Base-by-base conservation (phyloP, 2,797 vertebrate species). In the Sardinella longiceps region DNA sequence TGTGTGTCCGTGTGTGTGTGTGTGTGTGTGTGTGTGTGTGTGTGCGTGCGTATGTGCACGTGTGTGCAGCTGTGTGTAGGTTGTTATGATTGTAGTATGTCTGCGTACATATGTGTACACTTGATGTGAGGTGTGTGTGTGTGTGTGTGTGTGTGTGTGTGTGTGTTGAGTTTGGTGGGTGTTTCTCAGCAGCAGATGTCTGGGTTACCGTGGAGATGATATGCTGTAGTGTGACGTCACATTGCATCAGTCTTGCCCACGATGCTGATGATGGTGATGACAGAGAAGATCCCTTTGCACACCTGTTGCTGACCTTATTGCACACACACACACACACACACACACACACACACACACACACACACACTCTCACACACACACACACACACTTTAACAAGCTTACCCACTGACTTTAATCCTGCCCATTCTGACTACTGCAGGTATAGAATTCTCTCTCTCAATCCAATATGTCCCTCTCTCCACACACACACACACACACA, bases 261-360 rank as follows among this genome's bases (percentile, higher is more conserved):
- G 4, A n/a, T n/a, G n/a, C n/a, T n/a, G 46, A 9, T 3, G 46
- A 7, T 15, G 2, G 1, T 50, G 48, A 50, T 15, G 48, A 50
- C 48, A 2, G 48, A 50, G 48, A 50, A 6, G 53, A 0, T 33
- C 14, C 4, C 25, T 25, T 70, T 33, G 10, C 25, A 2, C 28
- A 25, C 66, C 66, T 74, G 30, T 37, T 74, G 25, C 60, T 30
- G 1, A 33, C 11, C 15, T 25, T n/a, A 25, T n/a, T 60, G 60
- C 20, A 74, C 37, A 30, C 30, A 15, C 37, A 37, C 66, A 74
- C 63, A 30, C 63, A 70, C 63, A 63, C 60, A 70, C 63, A 70
- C 66, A 74, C 66, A 74, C 66, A 37, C 66, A 66, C 63, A 66
- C 63, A 66, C 63, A 66, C 63, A 30, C 60, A 30, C 60, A 66